Evolutionary conservation across 2,797 vertebrate species (phyloP).

Genomic region (Aulostomus chinensis): DNA sequence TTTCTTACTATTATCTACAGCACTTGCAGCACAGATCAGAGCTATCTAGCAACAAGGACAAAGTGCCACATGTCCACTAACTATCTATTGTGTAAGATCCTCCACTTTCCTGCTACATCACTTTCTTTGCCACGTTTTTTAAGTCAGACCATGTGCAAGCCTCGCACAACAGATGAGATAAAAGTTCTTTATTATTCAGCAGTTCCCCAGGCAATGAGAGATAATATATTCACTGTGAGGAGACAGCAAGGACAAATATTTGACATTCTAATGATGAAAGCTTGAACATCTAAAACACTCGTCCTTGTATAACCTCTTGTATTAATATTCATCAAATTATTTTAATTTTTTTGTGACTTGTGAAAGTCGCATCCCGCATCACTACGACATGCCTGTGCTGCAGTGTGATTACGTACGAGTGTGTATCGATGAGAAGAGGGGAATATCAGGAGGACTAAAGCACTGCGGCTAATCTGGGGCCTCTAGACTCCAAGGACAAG

Average conservation of each 20-base stretch:
- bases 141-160: conserved; percentile 27
- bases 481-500: conserved; percentile 33
- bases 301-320: conserved; percentile 18
- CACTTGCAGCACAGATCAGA: not conserved
- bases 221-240: conserved; percentile 44
- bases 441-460: conserved; percentile 29
- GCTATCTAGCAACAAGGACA: conserved; percentile 14
- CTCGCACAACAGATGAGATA: conserved; percentile 46
- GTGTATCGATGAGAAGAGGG: conserved; percentile 44
- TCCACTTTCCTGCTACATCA: conserved; percentile 27
- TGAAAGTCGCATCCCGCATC: conserved; percentile 8
- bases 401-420: conserved; percentile 38
- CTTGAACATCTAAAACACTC: conserved; percentile 33
- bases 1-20: not conserved
- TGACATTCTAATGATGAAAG: conserved; percentile 35
- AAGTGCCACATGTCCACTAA: conserved; percentile 16
- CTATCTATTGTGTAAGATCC: conserved; percentile 10
- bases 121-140: conserved; percentile 25
- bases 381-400: conserved; percentile 5
- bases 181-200: conserved; percentile 42
- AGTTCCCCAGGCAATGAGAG: conserved; percentile 12
- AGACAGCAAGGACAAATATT: conserved; percentile 60
- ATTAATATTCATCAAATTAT: conserved; percentile 43
- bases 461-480: conserved; percentile 44
- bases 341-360: conserved; percentile 26